phyloP scores from a whole-genome alignment of 2,888 invertebrate species.

The Deilephila porcellus region DNA sequence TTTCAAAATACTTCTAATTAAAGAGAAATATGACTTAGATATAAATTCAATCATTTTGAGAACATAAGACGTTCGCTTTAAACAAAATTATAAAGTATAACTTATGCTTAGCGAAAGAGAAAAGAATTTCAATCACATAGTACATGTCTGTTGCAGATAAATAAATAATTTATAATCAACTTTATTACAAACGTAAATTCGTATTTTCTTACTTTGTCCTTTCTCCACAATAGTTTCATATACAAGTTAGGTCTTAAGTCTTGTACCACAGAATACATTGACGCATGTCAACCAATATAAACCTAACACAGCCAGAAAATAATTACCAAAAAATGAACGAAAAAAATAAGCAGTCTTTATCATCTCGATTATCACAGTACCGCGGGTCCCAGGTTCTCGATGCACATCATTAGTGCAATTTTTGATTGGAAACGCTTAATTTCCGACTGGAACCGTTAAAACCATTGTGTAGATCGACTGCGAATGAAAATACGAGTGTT shows the following conservation, averaged over 20 bases:
- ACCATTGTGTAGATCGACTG: slow-evolving; percentile 30
- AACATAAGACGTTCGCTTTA: not conserved
- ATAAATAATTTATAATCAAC: not conserved
- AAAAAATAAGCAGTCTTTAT: slow-evolving; percentile 54
- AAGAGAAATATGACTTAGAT: slow-evolving; percentile 19
- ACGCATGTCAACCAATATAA: slow-evolving; percentile 48
- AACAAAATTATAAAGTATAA: not conserved
- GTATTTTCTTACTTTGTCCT: not conserved
- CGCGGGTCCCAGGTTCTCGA: slow-evolving; percentile 36
- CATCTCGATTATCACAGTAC: slow-evolving; percentile 67
- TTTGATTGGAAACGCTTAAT: not conserved
- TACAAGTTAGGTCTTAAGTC: not conserved
- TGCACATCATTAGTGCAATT: not conserved
- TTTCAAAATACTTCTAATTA: slow-evolving; percentile 41
- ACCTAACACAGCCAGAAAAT: slow-evolving; percentile 59
- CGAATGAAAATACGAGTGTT: slow-evolving; percentile 48
- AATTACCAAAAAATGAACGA: slow-evolving; percentile 43
- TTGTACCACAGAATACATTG: slow-evolving; percentile 23
- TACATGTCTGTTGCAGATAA: not conserved
- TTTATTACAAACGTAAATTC: not conserved
- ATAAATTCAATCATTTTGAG: slow-evolving; percentile 17
- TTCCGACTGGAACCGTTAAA: slow-evolving; percentile 11
- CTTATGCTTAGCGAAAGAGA: slow-evolving; percentile 1
- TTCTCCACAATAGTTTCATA: not conserved
- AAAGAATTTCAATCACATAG: not conserved